Conservation (phyloP, 2,888 invertebrate genomes). For the Eupeodes luniger region DNA sequence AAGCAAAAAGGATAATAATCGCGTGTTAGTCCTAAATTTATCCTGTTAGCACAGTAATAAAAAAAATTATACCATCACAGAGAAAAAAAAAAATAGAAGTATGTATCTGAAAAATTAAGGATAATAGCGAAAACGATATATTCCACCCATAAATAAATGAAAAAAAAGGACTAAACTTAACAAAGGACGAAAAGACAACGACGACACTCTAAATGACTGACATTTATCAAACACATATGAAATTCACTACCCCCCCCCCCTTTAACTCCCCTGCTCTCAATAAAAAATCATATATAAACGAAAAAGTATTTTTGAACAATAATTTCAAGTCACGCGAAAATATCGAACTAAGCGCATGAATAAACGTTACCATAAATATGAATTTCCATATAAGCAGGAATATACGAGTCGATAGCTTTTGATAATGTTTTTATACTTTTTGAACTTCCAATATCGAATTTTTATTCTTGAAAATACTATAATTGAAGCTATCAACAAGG, state of each 20-base stretch:
- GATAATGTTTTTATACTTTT: conserved; percentile 35
- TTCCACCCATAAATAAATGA: no score
- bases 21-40: conserved; percentile 66
- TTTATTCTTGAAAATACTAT: conserved; percentile 40
- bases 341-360: conserved; percentile 17
- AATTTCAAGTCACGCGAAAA: conserved; percentile 64
- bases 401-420: background rate
- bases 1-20: conserved; percentile 45
- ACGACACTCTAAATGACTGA: conserved; percentile 53
- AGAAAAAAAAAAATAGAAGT: conserved; percentile 20
- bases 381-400: background rate
- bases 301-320: conserved; percentile 19
- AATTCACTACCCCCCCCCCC: conserved; percentile 8
- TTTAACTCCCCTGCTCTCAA: background rate
- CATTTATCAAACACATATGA: conserved; percentile 70
- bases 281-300: background rate
- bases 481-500: conserved; percentile 58
- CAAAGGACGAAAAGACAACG: conserved; percentile 15
- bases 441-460: conserved; percentile 27
- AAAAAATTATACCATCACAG: conserved; percentile 9
- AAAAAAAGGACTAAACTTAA: background rate
- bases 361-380: conserved; percentile 8
- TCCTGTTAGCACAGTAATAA: conserved; percentile 46
- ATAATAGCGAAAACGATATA: conserved; percentile 51
- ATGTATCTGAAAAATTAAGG: conserved; percentile 60